Evolutionary conservation across 2,113 vertebrate genomes (phyloP), one percentile per base, ranked within the genome.

Genomic region (Sorex fumeus): DNA sequence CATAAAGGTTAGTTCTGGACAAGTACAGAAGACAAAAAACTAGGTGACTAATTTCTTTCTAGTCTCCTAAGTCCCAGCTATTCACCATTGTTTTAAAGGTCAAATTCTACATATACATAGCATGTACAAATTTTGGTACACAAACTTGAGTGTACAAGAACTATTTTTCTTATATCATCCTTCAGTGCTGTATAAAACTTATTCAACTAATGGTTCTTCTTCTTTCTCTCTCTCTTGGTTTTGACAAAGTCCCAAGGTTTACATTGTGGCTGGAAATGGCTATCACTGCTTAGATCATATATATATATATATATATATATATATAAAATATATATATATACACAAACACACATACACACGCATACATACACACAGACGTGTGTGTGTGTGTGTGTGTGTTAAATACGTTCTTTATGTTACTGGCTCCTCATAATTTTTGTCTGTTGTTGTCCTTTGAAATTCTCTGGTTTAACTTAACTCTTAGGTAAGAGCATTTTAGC

Each of bases 1-100:
- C 40, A 45, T 69, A 78, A 45, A 21, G 69, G 32, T 69, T 79
- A 70, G 62, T 36, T 80, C 19, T 64, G 78, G 77, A 8, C 7
- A 57, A 43, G n/a, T 79, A 62, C 32, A 64, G 32, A 94, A 80
- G 32, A 66, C 25, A 70, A 62, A 90, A 70, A 57, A 19, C 19
- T 79, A 83, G 32, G 10, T 64, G 25, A 87, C 90, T 72, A 47
- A 72, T 15, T 8, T 62, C 34, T 40, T 8, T 13, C 1, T 1
- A 34, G 8, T 18, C 13, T 53, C 34, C 62, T 90, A 13, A 60
- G 47, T 5, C 23, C 15, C 40, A 62, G 9, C n/a, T 30, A 69
- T 36, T 71, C 25, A n/a, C 36, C 47, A 45, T 4, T 77, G 13
- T 13, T 50, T 40, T 93, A 30, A 30, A 72, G 32, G 10, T 6